Evolutionary conservation across 2,797 vertebrate genomes (phyloP).

Genomic region (Myotis myotis): DNA sequence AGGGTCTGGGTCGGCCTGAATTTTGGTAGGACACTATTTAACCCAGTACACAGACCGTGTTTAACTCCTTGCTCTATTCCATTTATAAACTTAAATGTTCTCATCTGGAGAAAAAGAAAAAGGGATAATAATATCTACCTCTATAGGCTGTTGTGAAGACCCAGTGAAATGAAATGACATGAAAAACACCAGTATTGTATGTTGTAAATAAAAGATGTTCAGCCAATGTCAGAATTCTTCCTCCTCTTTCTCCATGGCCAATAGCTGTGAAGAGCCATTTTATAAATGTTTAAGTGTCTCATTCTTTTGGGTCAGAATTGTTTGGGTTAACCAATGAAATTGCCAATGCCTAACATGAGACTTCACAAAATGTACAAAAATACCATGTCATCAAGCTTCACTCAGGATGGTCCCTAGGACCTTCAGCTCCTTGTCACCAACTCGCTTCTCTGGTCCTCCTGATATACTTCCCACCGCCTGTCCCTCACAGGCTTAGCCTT

Average conservation of each 20-base stretch:
- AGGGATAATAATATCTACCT: neutral
- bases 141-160: neutral
- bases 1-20: too few relatives aligned
- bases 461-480: neutral
- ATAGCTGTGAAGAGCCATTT: neutral
- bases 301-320: neutral
- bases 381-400: neutral
- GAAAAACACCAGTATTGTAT: neutral
- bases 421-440: neutral
- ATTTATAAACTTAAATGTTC: neutral
- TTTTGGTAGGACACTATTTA: too few relatives aligned
- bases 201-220: neutral
- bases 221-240: neutral
- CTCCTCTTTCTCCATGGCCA: neutral
- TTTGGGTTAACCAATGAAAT: neutral
- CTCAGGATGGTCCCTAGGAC: neutral
- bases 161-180: neutral
- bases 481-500: neutral
- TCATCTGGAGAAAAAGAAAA: neutral
- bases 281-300: neutral
- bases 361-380: neutral
- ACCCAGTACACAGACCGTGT: neutral
- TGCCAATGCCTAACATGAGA: neutral
- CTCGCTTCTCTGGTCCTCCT: neutral
- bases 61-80: neutral